Conservation (phyloP, 64 coral and sea anemone genomes). For the Porites australiensis region DNA sequence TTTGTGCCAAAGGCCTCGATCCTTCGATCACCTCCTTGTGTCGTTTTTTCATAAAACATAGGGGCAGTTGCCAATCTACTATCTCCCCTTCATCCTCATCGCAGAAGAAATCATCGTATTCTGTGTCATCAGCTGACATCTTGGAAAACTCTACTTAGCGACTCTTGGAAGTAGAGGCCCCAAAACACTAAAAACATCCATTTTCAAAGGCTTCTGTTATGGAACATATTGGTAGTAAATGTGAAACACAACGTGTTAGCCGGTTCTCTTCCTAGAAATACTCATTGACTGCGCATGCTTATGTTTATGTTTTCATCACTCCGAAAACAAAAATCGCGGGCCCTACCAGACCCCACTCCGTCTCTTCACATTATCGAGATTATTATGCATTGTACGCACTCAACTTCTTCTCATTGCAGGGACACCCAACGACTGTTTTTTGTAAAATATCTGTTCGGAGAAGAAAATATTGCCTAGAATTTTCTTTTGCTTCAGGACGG, state of each 20-base stretch:
- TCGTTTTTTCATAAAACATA: conserved; percentile 98
- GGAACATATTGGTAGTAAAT: neutral
- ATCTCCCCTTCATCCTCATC: conserved; percentile 98
- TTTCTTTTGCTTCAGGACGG: too few species aligned
- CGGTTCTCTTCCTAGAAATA: neutral
- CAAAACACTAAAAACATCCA: conserved; percentile 21
- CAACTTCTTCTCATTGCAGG: too few species aligned
- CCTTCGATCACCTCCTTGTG: conserved; percentile 95
- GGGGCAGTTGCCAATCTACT: conserved; percentile 96
- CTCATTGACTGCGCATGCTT: conserved; percentile 64
- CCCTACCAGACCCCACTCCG: conserved; percentile 32
- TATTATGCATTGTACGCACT: too few species aligned
- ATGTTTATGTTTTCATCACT: conserved; percentile 84
- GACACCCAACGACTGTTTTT: too few species aligned
- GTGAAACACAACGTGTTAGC: conserved; percentile 25
- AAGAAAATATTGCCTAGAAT: too few species aligned
- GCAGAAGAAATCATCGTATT: conserved; percentile 69
- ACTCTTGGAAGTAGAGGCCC: neutral
- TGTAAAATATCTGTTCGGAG: too few species aligned
- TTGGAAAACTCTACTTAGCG: conserved; percentile 28
- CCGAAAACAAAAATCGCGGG: conserved; percentile 54
- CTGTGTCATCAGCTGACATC: conserved; percentile 87
- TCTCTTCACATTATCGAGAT: too few species aligned
- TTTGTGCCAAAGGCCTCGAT: conserved; percentile 84
- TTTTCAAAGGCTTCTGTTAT: conserved; percentile 21